Evolutionary conservation across 2,113 vertebrate species (phyloP), one percentile per base, ranked within the genome.

Genomic region (Blennius ocellaris): DNA sequence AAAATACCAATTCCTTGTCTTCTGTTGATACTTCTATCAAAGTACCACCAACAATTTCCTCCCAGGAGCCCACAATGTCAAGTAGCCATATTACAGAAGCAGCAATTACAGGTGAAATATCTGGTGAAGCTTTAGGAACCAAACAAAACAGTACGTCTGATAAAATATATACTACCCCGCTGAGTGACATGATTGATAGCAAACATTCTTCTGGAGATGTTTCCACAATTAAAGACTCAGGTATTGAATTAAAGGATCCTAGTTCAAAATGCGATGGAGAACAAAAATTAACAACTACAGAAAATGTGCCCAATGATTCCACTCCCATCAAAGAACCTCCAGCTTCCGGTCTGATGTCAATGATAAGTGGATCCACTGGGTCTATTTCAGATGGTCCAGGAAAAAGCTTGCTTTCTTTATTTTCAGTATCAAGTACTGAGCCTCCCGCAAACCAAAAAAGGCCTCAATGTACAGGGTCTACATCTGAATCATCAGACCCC

Each of bases 401-500:
- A 81, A 94, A 87, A 81, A 88, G 85, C 82, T 77, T 96, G 71
- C 93, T 96, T 83, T 96, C 95, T 48, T 95, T 96, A 68, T 93
- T 96, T 81, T 90, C 87, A 80, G 86, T 79, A 52, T 48, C 86
- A 10, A 68, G 40, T n/a, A 63, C 58, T 43, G 73, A 89, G 1
- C 30, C 83, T 44, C 52, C 43, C 52, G 50, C 52, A 15, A 66
- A 6, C 45, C 74, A 81, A 8, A 44, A 39, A 54, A 39, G n/a
- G 30, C 48, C 63, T 55, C 53, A 59, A 61, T 49, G 76, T 30
- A 39, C 45, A 70, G 63, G 15, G 0, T 41, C 69, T 75, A 36
- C 43, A 37, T 15, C 81, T 67, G 60, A 4, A 70, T 65, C 57
- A 58, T 62, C 81, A 17, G 61, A 21, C 30, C 41, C 77, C 17